These are phyloP conservation scores for Myotis lucifugus DNA, from an alignment of 2,113 vertebrate species.

Conservation along the genomic window DNA sequence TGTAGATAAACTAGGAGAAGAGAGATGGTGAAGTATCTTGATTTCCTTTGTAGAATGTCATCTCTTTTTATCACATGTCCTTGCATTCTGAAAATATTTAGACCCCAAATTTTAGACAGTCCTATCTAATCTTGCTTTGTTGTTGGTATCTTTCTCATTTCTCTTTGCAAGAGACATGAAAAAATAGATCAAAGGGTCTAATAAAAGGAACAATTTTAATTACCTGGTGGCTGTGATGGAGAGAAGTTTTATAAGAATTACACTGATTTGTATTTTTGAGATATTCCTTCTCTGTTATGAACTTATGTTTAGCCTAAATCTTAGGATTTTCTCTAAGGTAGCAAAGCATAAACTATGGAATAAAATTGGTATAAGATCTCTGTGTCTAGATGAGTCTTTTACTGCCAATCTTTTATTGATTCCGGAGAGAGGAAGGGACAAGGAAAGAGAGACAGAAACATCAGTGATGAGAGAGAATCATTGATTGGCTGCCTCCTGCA, in stretches of 20 bases:
- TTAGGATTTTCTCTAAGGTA: conserved; percentile 13
- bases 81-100: conserved; percentile 48
- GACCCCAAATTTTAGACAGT: neutral
- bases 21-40: conserved; percentile 25
- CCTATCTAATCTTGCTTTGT: neutral
- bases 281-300: neutral
- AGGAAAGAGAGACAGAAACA: no score
- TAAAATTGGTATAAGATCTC: neutral
- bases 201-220: neutral
- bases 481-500: no score
- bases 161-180: neutral
- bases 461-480: no score
- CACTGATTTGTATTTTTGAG: neutral
- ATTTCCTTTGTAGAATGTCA: conserved; percentile 54
- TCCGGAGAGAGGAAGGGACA: no score
- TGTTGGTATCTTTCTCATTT: conserved; percentile 14
- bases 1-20: neutral
- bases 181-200: neutral
- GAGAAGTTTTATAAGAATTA: conserved; percentile 8
- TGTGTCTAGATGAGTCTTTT: neutral
- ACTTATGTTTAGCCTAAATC: neutral
- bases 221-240: neutral
- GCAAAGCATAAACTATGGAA: neutral
- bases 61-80: conserved; percentile 25
- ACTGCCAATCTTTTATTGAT: neutral